These are phyloP conservation scores for Drosophila punjabiensis DNA, from an alignment of 1,140 invertebrate genomes.

Conservation along the genomic window DNA sequence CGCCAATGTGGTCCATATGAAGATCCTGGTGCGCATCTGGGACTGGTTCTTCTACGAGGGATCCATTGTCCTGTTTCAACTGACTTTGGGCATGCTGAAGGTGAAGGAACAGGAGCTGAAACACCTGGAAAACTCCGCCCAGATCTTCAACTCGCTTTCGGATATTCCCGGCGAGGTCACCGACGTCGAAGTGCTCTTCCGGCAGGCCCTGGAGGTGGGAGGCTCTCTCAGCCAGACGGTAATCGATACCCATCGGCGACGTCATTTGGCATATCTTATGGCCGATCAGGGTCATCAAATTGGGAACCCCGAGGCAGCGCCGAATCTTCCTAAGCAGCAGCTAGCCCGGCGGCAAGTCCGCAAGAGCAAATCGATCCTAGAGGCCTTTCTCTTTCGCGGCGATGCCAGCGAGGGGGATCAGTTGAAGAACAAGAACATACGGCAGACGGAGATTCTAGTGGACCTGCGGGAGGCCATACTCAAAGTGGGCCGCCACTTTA, in stretches of 20 bases:
- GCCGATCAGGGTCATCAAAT: constrained; percentile 96
- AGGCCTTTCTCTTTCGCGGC: constrained; percentile 94
- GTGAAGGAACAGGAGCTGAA: constrained; percentile 94
- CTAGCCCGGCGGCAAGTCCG: constrained; percentile 94
- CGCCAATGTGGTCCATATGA: constrained; percentile 99
- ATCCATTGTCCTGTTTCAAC: constrained; percentile 97
- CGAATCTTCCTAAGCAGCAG: constrained; percentile 97
- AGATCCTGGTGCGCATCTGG: constrained; percentile 96
- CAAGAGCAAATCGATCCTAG: constrained; percentile 95
- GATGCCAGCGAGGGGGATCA: constrained; percentile 89
- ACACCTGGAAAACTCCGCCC: constrained; percentile 95
- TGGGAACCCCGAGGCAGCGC: constrained; percentile 94
- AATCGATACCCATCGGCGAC: constrained; percentile 95
- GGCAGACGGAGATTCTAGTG: constrained; percentile 97
- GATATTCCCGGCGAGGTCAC: constrained; percentile 97
- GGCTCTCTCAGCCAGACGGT: constrained; percentile 93
- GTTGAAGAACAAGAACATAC: constrained; percentile 98
- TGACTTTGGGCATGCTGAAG: constrained; percentile 97
- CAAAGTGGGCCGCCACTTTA: constrained; percentile 86
- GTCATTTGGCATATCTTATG: constrained; percentile 98
- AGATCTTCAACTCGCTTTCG: constrained; percentile 98
- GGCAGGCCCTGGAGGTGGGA: constrained; percentile 86
- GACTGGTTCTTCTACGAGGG: constrained; percentile 98
- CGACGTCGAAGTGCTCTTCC: constrained; percentile 92
- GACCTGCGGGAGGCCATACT: constrained; percentile 98